Evolutionary conservation across 2,888 invertebrate species (phyloP).

Genomic region (Drosophila siamana): DNA sequence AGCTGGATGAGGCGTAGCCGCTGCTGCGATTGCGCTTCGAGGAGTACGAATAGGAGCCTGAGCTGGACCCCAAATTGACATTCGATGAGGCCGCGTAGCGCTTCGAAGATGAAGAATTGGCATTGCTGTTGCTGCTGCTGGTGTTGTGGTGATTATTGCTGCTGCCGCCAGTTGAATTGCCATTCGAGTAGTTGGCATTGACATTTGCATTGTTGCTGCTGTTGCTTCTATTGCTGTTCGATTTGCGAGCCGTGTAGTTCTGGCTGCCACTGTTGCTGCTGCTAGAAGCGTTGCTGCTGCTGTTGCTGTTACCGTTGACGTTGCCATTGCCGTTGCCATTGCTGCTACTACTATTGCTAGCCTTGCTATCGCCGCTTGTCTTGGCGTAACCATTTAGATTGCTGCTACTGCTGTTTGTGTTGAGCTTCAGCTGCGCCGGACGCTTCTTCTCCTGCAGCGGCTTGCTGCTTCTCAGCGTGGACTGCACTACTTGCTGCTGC

Average conservation of each 20-base stretch:
- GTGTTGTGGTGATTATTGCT: slow-evolving; percentile 28
- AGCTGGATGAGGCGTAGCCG: slow-evolving; percentile 63
- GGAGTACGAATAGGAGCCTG: slow-evolving; percentile 79
- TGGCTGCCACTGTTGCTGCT: slow-evolving; percentile 32
- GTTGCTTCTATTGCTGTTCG: slow-evolving; percentile 23
- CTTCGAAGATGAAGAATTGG: slow-evolving; percentile 69
- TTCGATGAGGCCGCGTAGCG: slow-evolving; percentile 69
- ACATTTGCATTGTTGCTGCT: slow-evolving; percentile 7
- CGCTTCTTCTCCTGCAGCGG: slow-evolving; percentile 63
- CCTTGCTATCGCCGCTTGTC: slow-evolving; percentile 35
- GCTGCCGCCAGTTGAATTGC: slow-evolving; percentile 29
- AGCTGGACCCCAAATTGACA: slow-evolving; percentile 68
- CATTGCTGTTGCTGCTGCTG: slow-evolving; percentile 45
- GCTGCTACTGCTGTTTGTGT: slow-evolving; percentile 30
- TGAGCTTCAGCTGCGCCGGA: slow-evolving; percentile 39
- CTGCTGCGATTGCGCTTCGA: slow-evolving; percentile 75
- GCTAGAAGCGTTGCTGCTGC: slow-evolving; percentile 23
- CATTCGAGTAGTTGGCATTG: slow-evolving; percentile 58
- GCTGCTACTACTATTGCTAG: slow-evolving; percentile 17
- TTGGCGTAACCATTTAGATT: slow-evolving; percentile 45
- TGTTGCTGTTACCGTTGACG: slow-evolving; percentile 11
- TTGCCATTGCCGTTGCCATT: slow-evolving; percentile 21
- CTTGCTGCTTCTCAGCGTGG: slow-evolving; percentile 38
- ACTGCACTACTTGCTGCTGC: slow-evolving; percentile 28
- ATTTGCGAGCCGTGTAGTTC: slow-evolving; percentile 50